Evolutionary conservation across 2,797 vertebrate species (phyloP).

Genomic region (Sebastes itinus): DNA sequence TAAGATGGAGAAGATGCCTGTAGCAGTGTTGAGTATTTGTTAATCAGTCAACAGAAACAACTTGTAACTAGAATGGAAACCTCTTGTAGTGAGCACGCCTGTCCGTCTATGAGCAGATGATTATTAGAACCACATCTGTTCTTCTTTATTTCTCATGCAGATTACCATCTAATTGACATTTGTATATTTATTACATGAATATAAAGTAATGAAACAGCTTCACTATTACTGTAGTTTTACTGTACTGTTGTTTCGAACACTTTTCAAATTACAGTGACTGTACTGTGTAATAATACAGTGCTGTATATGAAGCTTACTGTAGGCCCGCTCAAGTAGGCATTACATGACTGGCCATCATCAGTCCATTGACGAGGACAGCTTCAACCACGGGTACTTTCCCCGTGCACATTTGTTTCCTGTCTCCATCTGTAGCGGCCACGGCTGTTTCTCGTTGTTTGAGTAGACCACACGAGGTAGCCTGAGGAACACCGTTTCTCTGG

Average conservation of each 20-base stretch:
- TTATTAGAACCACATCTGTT: too few species aligned
- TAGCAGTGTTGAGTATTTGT: not conserved
- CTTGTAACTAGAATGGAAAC: not conserved
- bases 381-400: not conserved
- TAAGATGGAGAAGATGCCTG: not conserved
- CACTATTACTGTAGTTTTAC: too few species aligned
- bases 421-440: not conserved
- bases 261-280: not conserved
- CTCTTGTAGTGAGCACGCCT: not conserved
- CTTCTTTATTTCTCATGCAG: too few species aligned
- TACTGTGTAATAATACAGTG: too few species aligned
- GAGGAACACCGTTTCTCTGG: not conserved
- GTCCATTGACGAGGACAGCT: not conserved
- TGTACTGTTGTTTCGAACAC: not conserved
- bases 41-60: not conserved
- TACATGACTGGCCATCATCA: not conserved
- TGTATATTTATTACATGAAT: too few species aligned
- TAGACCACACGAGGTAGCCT: not conserved
- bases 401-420: not conserved
- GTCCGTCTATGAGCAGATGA: not conserved
- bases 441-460: not conserved
- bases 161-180: too few species aligned
- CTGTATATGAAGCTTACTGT: not conserved
- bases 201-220: too few species aligned
- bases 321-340: not conserved